Conservation (phyloP, 2,888 invertebrate species). For the Caenorhabditis sp. region DNA sequence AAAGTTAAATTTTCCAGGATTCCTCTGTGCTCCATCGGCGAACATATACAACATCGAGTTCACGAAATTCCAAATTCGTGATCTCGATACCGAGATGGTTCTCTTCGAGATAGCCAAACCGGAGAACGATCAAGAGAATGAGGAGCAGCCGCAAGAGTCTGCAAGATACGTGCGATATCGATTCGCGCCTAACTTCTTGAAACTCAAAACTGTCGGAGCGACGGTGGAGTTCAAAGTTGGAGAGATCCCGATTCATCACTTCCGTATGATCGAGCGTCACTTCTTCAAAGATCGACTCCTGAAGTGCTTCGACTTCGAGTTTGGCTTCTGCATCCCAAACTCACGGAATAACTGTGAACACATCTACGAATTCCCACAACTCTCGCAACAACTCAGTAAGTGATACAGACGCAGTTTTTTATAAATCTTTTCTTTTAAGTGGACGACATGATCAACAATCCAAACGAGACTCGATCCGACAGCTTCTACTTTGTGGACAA, state of each 20-base stretch:
- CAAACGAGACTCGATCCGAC: slow-evolving; percentile 97
- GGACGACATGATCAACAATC: slow-evolving; percentile 95
- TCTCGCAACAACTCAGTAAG: slow-evolving; percentile 86
- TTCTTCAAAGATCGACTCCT: slow-evolving; percentile 91
- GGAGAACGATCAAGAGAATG: slow-evolving; percentile 75
- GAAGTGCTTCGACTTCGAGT: slow-evolving; percentile 99
- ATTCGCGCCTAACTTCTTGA: slow-evolving; percentile 96
- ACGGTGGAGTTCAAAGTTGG: slow-evolving; percentile 99
- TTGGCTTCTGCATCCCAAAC: slow-evolving; percentile 98
- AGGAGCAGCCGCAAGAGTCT: slow-evolving; percentile 87
- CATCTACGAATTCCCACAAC: slow-evolving; percentile 97
- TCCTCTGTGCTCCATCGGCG: slow-evolving; percentile 95
- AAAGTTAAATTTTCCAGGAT: too few relatives aligned
- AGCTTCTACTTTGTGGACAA: slow-evolving; percentile 99
- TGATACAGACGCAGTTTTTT: neutral
- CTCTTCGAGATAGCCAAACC: slow-evolving; percentile 96
- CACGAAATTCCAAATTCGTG: slow-evolving; percentile 95
- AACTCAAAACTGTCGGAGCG: slow-evolving; percentile 94
- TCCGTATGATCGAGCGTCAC: slow-evolving; percentile 98
- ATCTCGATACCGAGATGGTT: slow-evolving; percentile 91
- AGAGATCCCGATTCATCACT: slow-evolving; percentile 92
- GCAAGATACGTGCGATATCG: slow-evolving; percentile 98
- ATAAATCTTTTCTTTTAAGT: slow-evolving; percentile 86
- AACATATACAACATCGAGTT: slow-evolving; percentile 99
- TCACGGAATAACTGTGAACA: slow-evolving; percentile 98